Evolutionary conservation across 1,140 invertebrate species (phyloP).

Genomic region (Leptopilina boulardi): DNA sequence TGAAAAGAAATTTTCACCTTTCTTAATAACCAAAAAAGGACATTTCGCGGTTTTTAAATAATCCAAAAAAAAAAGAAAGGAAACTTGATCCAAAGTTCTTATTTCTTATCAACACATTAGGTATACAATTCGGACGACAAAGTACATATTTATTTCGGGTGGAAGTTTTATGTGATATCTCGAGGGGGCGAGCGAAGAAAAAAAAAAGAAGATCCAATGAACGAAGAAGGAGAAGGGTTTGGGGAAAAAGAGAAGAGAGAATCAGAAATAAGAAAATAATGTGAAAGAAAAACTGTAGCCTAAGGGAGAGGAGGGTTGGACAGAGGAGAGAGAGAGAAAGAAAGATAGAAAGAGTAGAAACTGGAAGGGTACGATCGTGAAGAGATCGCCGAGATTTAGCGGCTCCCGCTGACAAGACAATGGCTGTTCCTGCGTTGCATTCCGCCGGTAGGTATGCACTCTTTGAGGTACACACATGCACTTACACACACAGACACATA

Average conservation of each 20-base stretch:
- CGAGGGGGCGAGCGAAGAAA: constrained; percentile 39
- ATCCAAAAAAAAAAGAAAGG: no score
- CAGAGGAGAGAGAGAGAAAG: no score
- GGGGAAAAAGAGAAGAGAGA: constrained; percentile 27
- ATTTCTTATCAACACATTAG: no score
- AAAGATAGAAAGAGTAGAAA: neutral
- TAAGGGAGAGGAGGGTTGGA: constrained; percentile 26
- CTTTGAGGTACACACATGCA: constrained; percentile 13
- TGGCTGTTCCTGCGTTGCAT: constrained; percentile 62
- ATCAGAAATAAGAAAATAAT: constrained; percentile 20
- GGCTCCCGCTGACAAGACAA: constrained; percentile 72
- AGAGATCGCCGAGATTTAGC: constrained; percentile 71
- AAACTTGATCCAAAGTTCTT: no score
- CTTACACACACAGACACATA: no score
- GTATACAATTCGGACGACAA: constrained; percentile 20
- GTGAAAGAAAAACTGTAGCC: constrained; percentile 30
- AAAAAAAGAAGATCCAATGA: constrained; percentile 24
- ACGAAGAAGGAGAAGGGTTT: neutral
- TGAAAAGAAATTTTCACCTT: no score
- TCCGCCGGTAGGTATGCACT: constrained; percentile 39
- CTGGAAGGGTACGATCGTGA: constrained; percentile 61
- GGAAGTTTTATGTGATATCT: constrained; percentile 25
- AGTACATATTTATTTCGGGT: constrained; percentile 33
- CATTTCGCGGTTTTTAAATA: no score
- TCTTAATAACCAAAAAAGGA: no score